A percentile compares a stretch with the other conserved stretches of the same genome.
Evolutionary conservation across 2,888 invertebrate genomes (phyloP).

Genomic region (Microctonus hyperodae): DNA sequence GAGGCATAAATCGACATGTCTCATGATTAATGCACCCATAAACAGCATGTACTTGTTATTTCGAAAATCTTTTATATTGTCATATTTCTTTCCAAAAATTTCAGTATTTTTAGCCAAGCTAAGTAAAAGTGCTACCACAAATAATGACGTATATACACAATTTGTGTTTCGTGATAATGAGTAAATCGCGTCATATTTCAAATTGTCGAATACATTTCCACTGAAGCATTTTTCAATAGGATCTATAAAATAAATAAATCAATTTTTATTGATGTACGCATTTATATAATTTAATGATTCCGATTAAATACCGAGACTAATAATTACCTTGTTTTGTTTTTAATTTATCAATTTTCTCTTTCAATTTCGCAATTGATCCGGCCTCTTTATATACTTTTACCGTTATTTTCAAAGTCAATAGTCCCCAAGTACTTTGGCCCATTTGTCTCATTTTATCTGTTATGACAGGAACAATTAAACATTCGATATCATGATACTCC

Average conservation of each 20-base stretch:
- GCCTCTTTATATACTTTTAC: constrained; percentile 63
- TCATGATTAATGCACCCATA: no score
- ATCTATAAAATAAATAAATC: neutral
- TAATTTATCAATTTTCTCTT: constrained; percentile 44
- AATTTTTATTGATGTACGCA: neutral
- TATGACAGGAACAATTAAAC: constrained; percentile 73
- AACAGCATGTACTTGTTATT: no score
- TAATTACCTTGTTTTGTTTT: constrained; percentile 27
- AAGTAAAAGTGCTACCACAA: no score
- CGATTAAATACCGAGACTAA: neutral
- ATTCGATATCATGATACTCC: constrained; percentile 80
- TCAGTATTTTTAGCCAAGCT: no score
- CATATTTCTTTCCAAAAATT: no score
- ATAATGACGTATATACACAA: no score
- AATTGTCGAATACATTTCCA: constrained; percentile 51
- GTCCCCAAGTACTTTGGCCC: no score
- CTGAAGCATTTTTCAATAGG: constrained; percentile 48
- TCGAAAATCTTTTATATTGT: no score
- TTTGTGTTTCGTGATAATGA: constrained; percentile 74
- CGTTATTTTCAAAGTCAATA: constrained; percentile 73
- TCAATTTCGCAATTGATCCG: constrained; percentile 59
- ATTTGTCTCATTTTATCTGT: constrained; percentile 69
- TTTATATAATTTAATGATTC: neutral
- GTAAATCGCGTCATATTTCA: constrained; percentile 63
- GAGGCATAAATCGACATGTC: no score